Conservation (phyloP, 2,113 vertebrate species). For the Sporophila hypoxantha region DNA sequence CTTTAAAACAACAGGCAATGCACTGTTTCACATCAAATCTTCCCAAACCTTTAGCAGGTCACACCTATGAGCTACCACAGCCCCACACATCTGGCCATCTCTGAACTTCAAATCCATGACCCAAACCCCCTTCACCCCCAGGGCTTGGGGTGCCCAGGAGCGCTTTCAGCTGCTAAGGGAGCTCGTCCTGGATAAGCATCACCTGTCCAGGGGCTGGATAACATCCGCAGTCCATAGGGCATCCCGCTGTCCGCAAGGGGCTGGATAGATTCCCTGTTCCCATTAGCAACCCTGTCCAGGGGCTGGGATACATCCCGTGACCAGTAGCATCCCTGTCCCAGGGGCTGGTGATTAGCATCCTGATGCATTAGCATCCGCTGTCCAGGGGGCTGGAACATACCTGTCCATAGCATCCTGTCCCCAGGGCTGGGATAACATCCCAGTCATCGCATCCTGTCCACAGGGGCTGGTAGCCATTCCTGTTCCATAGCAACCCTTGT, state of each 20-base stretch:
- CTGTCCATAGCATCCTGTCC: no score
- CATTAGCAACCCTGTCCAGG: no score
- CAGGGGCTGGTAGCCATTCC: no score
- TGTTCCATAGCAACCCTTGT: no score
- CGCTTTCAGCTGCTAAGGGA: not conserved
- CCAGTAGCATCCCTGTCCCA: accelerated
- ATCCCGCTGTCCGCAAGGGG: no score
- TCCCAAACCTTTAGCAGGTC: not conserved
- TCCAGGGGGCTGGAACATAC: accelerated
- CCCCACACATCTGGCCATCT: not conserved
- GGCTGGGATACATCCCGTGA: no score
- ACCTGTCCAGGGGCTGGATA: no score
- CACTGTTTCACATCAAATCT: not conserved
- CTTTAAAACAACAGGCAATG: not conserved
- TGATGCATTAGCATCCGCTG: no score
- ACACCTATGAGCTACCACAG: not conserved
- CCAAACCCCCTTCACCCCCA: not conserved
- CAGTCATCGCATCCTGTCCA: not conserved
- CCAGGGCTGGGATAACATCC: accelerated
- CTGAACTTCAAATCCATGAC: not conserved
- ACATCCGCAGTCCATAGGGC: no score
- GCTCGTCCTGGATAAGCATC: no score
- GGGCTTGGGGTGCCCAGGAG: not conserved
- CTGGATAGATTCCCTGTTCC: no score
- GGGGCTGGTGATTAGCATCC: no score